phyloP scores from a whole-genome alignment of 2,888 invertebrate genomes.

The Scaptomyza cyrtandrae region DNA sequence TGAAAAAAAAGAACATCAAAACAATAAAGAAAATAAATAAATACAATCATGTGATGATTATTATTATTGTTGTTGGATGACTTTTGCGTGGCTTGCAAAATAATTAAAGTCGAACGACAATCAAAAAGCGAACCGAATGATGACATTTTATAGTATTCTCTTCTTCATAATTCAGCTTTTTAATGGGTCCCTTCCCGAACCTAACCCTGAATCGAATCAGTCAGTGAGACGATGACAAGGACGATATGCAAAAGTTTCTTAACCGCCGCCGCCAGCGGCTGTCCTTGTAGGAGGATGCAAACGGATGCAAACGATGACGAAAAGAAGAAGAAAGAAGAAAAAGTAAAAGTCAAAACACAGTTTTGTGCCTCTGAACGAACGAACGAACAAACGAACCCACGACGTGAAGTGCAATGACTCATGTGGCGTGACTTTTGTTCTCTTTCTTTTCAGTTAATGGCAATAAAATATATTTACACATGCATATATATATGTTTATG shows the following conservation, averaged over 20 bases:
- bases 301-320: neutral
- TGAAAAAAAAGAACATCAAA: neutral
- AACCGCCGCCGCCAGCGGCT: conserved; percentile 19
- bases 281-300: conserved; percentile 40
- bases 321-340: conserved; percentile 4
- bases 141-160: conserved; percentile 7
- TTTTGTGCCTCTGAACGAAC: conserved; percentile 30
- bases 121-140: conserved; percentile 38
- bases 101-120: conserved; percentile 48
- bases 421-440: conserved; percentile 78
- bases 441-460: conserved; percentile 70
- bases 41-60: conserved; percentile 21
- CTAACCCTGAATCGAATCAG: conserved; percentile 3
- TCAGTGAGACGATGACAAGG: conserved; percentile 42
- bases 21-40: conserved; percentile 21
- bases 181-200: conserved; percentile 18
- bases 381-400: too few species aligned
- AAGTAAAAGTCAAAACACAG: conserved; percentile 55
- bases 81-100: conserved; percentile 47
- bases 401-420: conserved; percentile 70
- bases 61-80: conserved; percentile 34
- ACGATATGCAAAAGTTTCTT: conserved; percentile 54
- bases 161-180: conserved; percentile 10
- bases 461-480: conserved; percentile 31
- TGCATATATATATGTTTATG: conserved; percentile 14